phyloP scores from a whole-genome alignment of 1,140 invertebrate genomes.

The Drosophila busckii region DNA sequence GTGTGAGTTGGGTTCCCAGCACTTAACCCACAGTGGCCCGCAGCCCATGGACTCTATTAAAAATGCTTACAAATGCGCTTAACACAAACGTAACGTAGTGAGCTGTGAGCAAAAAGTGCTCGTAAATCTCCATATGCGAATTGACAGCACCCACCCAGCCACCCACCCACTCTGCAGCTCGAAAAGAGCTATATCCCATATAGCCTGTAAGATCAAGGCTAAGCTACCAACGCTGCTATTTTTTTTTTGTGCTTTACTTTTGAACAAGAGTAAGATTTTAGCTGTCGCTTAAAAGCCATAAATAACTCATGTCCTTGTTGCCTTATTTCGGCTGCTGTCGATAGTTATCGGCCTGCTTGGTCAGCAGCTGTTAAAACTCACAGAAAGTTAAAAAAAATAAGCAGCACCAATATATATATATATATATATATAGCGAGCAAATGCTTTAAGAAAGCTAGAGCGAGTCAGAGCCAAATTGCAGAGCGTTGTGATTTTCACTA shows the following conservation, averaged over 20 bases:
- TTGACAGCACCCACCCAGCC: conserved; percentile 36
- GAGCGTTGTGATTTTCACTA: conserved; percentile 62
- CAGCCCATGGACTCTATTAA: conserved; percentile 58
- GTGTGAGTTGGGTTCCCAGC: conserved; percentile 12
- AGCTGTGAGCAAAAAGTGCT: too few species aligned
- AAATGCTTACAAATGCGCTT: conserved; percentile 72
- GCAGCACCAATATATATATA: background rate
- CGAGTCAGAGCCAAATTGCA: background rate
- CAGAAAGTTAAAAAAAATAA: conserved; percentile 9
- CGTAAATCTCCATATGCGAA: conserved; percentile 73
- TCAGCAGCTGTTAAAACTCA: conserved; percentile 59
- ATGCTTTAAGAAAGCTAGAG: conserved; percentile 10
- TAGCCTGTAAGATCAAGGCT: background rate
- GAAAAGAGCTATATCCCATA: background rate
- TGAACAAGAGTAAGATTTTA: conserved; percentile 14
- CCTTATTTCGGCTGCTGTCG: conserved; percentile 62
- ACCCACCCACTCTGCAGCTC: background rate
- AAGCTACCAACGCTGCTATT: background rate
- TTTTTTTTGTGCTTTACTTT: background rate
- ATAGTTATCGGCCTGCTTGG: conserved; percentile 59
- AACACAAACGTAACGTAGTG: conserved; percentile 32
- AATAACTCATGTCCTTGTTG: conserved; percentile 64
- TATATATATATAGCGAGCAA: background rate
- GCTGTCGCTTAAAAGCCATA: conserved; percentile 68
- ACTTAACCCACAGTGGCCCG: conserved; percentile 44